These are phyloP conservation scores for Sphaerophoria taeniata DNA, from an alignment of 2,888 invertebrate genomes.

Conservation along the genomic window DNA sequence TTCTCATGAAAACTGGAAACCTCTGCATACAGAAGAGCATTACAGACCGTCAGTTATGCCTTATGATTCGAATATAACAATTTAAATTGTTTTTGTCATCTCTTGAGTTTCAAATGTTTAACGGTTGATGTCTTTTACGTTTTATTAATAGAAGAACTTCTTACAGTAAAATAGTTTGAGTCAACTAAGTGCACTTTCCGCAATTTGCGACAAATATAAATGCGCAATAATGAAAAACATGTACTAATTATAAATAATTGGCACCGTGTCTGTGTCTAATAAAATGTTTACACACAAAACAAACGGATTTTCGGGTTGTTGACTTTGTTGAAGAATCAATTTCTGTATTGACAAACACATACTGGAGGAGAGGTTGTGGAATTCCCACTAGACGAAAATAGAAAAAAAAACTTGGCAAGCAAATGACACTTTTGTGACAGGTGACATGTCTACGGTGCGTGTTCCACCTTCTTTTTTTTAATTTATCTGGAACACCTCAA, in stretches of 20 bases:
- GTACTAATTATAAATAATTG: neutral
- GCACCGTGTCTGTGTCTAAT: neutral
- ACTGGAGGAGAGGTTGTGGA: neutral
- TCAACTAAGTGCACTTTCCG: neutral
- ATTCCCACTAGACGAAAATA: neutral
- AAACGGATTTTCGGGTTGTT: slow-evolving; percentile 2
- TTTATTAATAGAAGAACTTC: too few species aligned
- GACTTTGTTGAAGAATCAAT: neutral
- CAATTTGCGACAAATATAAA: neutral
- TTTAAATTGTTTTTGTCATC: too few species aligned
- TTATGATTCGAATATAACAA: too few species aligned
- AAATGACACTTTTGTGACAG: slow-evolving; percentile 1
- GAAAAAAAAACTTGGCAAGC: neutral
- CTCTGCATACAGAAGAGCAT: too few species aligned
- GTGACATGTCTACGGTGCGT: neutral
- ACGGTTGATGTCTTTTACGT: too few species aligned
- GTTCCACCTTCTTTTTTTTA: neutral
- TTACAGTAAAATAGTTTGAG: too few species aligned
- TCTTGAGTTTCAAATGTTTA: too few species aligned
- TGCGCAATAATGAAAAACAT: neutral
- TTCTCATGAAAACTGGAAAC: too few species aligned
- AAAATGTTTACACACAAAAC: neutral
- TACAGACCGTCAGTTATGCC: too few species aligned
- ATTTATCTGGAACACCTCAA: slow-evolving; percentile 1
- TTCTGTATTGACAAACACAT: neutral